These are phyloP conservation scores for Lontra canadensis DNA, from an alignment of 2,113 vertebrate genomes.

Conservation along the genomic window DNA sequence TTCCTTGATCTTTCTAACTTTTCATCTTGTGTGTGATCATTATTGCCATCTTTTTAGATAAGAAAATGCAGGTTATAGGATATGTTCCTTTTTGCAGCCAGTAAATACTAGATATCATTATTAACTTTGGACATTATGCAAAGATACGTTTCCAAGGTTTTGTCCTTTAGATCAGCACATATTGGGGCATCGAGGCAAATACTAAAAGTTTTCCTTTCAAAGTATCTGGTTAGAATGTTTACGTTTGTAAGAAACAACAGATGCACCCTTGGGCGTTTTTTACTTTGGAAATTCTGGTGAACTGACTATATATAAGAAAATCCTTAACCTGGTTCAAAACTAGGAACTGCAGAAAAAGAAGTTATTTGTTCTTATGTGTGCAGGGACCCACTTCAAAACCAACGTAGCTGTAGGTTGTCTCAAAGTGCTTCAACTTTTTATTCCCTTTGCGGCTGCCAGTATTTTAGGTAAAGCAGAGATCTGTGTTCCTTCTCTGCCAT, in stretches of 20 bases:
- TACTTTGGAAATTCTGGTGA: neutral
- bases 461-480: conserved; percentile 64
- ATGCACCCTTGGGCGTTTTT: neutral
- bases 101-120: neutral
- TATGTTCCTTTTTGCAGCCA: neutral
- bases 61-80: neutral
- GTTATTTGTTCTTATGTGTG: neutral
- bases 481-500: conserved; percentile 25
- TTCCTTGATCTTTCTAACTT: neutral
- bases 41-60: neutral
- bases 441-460: neutral
- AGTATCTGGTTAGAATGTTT: neutral
- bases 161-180: neutral
- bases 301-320: neutral
- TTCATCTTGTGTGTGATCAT: neutral
- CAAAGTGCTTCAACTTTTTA: neutral
- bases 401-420: neutral
- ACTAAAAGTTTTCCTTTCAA: conserved; percentile 22
- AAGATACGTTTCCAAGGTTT: neutral
- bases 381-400: neutral
- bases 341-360: neutral
- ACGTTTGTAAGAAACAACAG: neutral
- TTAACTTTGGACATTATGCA: neutral
- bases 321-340: neutral
- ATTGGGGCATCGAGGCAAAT: neutral